A percentile compares a stretch with the other conserved stretches of the same genome.
These are phyloP conservation scores for Diachrysia chrysitis DNA, from an alignment of 2,888 invertebrate species.

Conservation along the genomic window DNA sequence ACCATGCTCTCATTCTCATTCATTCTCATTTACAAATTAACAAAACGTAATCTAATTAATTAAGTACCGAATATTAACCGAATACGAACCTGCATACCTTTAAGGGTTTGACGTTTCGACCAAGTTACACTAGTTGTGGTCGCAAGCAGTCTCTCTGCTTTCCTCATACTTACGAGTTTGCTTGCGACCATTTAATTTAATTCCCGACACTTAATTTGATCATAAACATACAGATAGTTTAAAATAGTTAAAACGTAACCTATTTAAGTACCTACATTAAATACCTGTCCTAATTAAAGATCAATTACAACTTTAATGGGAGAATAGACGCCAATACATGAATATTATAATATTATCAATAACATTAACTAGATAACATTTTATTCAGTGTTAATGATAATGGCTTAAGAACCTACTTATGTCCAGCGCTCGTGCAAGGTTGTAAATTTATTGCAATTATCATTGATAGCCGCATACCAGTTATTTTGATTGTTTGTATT, in stretches of 20 bases:
- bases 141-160: too few relatives aligned
- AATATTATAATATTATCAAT: neutral
- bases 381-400: conserved; percentile 3
- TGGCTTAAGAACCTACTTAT: neutral
- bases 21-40: too few relatives aligned
- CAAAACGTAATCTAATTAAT: too few relatives aligned
- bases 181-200: too few relatives aligned
- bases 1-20: too few relatives aligned
- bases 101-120: too few relatives aligned
- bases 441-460: neutral
- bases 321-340: neutral
- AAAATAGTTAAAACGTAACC: neutral
- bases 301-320: neutral
- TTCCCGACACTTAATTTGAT: too few relatives aligned
- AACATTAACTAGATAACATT: neutral
- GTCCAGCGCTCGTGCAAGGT: conserved; percentile 5
- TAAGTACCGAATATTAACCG: too few relatives aligned
- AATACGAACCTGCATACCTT: too few relatives aligned
- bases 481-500: neutral
- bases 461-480: neutral
- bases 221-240: too few relatives aligned
- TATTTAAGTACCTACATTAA: neutral
- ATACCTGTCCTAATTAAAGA: neutral
- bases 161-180: too few relatives aligned
- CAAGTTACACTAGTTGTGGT: too few relatives aligned